Evolutionary conservation across 1,140 invertebrate genomes (phyloP).

Genomic region (Drosophila asahinai): DNA sequence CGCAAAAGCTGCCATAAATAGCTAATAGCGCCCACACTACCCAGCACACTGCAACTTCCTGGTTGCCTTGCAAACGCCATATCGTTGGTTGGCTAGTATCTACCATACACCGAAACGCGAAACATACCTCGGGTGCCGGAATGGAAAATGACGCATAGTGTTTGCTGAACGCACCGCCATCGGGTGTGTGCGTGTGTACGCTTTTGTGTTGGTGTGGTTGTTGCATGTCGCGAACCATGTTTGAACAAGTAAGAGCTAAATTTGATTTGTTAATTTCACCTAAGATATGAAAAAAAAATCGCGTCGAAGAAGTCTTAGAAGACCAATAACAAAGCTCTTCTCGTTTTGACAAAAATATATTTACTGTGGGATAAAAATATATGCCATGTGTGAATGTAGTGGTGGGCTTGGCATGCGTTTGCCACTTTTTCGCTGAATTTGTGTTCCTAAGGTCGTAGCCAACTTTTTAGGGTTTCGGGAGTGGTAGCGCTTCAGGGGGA

Average conservation of each 20-base stretch:
- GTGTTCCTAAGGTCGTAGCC: slow-evolving; percentile 55
- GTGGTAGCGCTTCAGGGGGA: background rate
- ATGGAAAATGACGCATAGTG: slow-evolving; percentile 58
- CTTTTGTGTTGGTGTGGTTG: slow-evolving; percentile 33
- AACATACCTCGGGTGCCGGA: slow-evolving; percentile 54
- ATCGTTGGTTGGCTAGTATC: slow-evolving; percentile 51
- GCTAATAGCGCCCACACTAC: slow-evolving; percentile 12
- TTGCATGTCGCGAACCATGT: slow-evolving; percentile 66
- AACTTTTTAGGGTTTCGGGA: background rate
- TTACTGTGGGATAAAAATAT: slow-evolving; percentile 40
- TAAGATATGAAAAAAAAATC: slow-evolving; percentile 8
- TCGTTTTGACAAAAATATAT: slow-evolving; percentile 62
- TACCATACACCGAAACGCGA: slow-evolving; percentile 64
- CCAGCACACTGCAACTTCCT: slow-evolving; percentile 25
- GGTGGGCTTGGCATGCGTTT: slow-evolving; percentile 26
- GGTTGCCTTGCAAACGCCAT: slow-evolving; percentile 11
- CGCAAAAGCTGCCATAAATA: slow-evolving; percentile 63
- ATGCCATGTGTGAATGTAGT: slow-evolving; percentile 5
- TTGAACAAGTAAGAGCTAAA: slow-evolving; percentile 67
- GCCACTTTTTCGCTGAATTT: slow-evolving; percentile 34
- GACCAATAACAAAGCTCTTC: background rate
- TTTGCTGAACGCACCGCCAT: slow-evolving; percentile 16
- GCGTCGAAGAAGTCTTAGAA: slow-evolving; percentile 7
- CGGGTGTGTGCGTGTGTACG: slow-evolving; percentile 13
- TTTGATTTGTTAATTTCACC: slow-evolving; percentile 65